Base-by-base conservation (phyloP, 2,113 vertebrate species). In the Rhabdornis inornatus region DNA sequence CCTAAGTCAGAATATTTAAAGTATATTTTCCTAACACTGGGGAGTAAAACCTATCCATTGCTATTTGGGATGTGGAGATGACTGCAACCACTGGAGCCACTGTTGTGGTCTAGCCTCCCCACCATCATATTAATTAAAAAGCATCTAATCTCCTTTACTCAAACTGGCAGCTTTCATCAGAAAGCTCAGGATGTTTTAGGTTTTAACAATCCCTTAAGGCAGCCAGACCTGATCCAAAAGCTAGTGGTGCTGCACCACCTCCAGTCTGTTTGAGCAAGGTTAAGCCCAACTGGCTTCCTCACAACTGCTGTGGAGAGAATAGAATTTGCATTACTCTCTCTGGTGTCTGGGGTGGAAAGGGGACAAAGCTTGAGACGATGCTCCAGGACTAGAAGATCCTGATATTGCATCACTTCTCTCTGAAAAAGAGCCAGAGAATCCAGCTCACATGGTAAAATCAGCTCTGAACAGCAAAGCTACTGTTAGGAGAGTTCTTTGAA, bases 211-310 rank as follows among this genome's bases (percentile, higher is more conserved):
- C 64, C 71, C 31, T 60, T 31, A 31, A 57, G 45, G n/a, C 28
- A 56, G 57, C 20, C 39, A 87, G 69, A 47, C 20, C 42, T 22
- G 37, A 18, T 37, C 52, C 33, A 42, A 78, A 14, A 78, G 47
- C 35, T 24, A 37, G 1, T 6, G 17, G 56, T n/a, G 68, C 45
- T 63, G 37, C 47, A 87, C 10, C 60, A 63, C 28, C 74, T 40
- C 35, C 0, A 0, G 14, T 40, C 35, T 5, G 11, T 14, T 11
- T 18, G 37, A 74, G n/a, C 1, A 75, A 14, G 1, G 35, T 52
- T 53, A 57, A 94, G 10, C 76, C 39, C 60, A 56, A 5, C 5
- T 15, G 42, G 47, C 24, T 85, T 66, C 79, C 25, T 22, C 15
- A 17, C n/a, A 57, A 59, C 18, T 2, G 3, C 11, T 15, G 24